Percentiles rank a stretch among this genome's conserved stretches.
These are phyloP conservation scores for Lycaon pictus DNA, from an alignment of 2,113 vertebrate genomes.

Conservation along the genomic window DNA sequence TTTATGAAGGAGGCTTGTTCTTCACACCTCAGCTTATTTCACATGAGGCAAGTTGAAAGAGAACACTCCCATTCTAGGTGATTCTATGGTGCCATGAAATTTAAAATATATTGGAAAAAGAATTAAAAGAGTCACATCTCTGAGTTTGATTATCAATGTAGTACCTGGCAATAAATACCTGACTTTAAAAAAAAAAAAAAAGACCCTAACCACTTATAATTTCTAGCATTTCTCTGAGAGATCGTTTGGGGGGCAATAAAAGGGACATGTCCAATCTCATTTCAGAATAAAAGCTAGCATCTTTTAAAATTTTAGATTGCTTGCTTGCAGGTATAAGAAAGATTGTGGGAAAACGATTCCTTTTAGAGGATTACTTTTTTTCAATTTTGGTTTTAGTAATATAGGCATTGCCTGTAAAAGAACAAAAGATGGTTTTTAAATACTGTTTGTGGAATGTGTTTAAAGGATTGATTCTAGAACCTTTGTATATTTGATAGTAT, in stretches of 20 bases:
- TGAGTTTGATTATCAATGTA: slow-evolving; percentile 78
- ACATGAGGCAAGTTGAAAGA: slow-evolving; percentile 74
- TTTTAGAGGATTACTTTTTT: slow-evolving; percentile 78
- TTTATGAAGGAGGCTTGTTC: slow-evolving; percentile 79
- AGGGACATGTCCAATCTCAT: slow-evolving; percentile 66
- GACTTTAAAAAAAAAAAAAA: slow-evolving; percentile 79
- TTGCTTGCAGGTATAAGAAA: slow-evolving; percentile 68
- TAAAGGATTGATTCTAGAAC: slow-evolving; percentile 84
- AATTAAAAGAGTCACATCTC: slow-evolving; percentile 81
- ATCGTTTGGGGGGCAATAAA: slow-evolving; percentile 73
- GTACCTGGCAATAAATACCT: slow-evolving; percentile 67
- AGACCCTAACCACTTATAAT: slow-evolving; percentile 81
- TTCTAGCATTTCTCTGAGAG: slow-evolving; percentile 85
- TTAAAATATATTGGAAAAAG: slow-evolving; percentile 76
- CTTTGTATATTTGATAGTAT: slow-evolving; percentile 90
- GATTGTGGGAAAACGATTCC: slow-evolving; percentile 66
- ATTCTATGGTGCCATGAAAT: slow-evolving; percentile 81
- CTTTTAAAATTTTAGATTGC: slow-evolving; percentile 75
- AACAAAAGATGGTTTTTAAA: slow-evolving; percentile 84
- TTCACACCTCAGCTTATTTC: slow-evolving; percentile 74
- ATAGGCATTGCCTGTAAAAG: slow-evolving; percentile 81
- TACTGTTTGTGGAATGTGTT: slow-evolving; percentile 84
- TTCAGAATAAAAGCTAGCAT: slow-evolving; percentile 83
- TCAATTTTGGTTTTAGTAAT: slow-evolving; percentile 81
- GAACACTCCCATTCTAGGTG: slow-evolving; percentile 73